Percentiles rank a stretch among this genome's conserved stretches.
Evolutionary conservation across 2,797 vertebrate species (phyloP).

Genomic region (Myripristis murdjan): DNA sequence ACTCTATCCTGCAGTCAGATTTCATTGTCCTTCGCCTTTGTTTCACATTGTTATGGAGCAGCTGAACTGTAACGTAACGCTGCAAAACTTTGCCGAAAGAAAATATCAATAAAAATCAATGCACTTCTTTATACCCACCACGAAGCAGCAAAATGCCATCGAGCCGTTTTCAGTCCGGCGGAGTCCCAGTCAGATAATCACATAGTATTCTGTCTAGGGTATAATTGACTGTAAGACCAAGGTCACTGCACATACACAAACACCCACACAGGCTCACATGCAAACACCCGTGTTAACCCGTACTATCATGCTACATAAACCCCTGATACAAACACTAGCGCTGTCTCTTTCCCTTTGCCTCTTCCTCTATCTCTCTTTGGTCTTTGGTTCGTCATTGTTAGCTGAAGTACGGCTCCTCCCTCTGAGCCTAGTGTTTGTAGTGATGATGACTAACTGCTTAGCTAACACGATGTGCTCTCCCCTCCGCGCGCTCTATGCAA

Average conservation of each 20-base stretch:
- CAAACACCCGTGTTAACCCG: conserved; percentile 8
- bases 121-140: conserved; percentile 51
- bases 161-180: conserved; percentile 71
- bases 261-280: conserved; percentile 29
- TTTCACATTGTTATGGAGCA: conserved; percentile 50
- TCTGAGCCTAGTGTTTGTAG: conserved; percentile 51
- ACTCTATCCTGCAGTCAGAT: conserved; percentile 38
- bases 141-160: conserved; percentile 67
- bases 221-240: conserved; percentile 70
- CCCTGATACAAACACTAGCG: neutral
- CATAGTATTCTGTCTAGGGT: conserved; percentile 57
- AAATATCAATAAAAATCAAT: conserved; percentile 68
- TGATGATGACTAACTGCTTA: conserved; percentile 73
- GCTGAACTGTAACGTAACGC: conserved; percentile 72
- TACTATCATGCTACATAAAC: conserved; percentile 12
- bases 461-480: conserved; percentile 51
- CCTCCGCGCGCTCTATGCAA: conserved; percentile 43
- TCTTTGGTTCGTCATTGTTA: conserved; percentile 55
- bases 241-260: conserved; percentile 60
- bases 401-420: conserved; percentile 47
- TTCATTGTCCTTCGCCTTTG: conserved; percentile 46
- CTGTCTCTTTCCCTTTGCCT: neutral
- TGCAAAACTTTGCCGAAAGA: conserved; percentile 52
- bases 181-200: conserved; percentile 70
- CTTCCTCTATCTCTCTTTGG: neutral